phyloP scores from a whole-genome alignment of 2,797 vertebrate species.

The Phrynocephalus guinanensis region DNA sequence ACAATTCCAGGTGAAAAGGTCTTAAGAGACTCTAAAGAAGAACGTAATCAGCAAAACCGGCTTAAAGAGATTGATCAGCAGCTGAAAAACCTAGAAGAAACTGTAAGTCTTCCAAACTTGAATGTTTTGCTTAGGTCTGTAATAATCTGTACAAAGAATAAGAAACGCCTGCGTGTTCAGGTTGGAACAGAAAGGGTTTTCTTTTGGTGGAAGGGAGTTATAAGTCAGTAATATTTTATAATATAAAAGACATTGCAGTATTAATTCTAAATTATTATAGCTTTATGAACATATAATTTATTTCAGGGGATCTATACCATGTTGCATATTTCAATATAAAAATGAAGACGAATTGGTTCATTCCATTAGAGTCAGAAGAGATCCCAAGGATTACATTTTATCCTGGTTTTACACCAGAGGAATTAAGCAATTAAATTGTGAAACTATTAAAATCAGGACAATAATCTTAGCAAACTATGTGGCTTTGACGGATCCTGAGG shows the following conservation, averaged over 20 bases:
- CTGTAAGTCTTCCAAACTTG: constrained; percentile 61
- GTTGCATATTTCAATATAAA: background rate
- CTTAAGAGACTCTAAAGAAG: constrained; percentile 85
- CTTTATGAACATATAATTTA: background rate
- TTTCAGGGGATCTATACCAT: background rate
- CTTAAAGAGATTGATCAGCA: constrained; percentile 89
- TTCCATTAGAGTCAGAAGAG: too few species aligned
- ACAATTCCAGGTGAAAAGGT: constrained; percentile 85
- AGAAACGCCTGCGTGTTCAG: constrained; percentile 7
- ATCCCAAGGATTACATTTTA: too few species aligned
- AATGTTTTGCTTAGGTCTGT: constrained; percentile 7
- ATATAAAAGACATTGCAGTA: background rate
- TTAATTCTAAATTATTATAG: background rate
- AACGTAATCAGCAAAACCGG: constrained; percentile 83
- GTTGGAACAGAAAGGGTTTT: background rate
- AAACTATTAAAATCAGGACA: too few species aligned
- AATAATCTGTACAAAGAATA: background rate
- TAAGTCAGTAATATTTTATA: background rate
- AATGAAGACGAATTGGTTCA: background rate
- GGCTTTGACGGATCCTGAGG: too few species aligned
- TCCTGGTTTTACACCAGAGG: too few species aligned
- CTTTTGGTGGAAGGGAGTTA: background rate
- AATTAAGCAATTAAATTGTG: too few species aligned
- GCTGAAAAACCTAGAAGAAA: constrained; percentile 82
- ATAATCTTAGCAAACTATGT: too few species aligned